A percentile compares a stretch with the other conserved stretches of the same genome.
These are phyloP conservation scores for Linnaemya tessellans DNA, from an alignment of 2,888 invertebrate species.

Conservation along the genomic window DNA sequence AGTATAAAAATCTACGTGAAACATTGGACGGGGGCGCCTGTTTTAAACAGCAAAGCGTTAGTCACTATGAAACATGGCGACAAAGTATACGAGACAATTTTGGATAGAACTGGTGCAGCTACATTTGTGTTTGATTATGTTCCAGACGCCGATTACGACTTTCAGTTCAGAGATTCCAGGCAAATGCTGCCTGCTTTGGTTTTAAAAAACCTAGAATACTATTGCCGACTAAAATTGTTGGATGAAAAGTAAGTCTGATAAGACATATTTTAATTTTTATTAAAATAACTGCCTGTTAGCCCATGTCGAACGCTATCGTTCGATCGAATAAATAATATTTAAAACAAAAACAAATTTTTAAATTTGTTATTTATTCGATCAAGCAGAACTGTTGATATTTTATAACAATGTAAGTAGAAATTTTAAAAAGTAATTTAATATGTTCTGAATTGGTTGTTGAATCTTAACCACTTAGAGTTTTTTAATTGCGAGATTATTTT, in stretches of 20 bases:
- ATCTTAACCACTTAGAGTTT: too few species aligned
- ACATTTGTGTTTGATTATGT: constrained; percentile 73
- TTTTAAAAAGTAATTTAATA: too few species aligned
- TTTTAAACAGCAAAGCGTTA: constrained; percentile 32
- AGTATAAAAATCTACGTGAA: constrained; percentile 31
- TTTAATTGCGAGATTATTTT: too few species aligned
- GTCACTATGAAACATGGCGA: constrained; percentile 43
- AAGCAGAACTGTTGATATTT: too few species aligned
- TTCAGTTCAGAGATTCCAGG: constrained; percentile 37
- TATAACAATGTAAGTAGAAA: too few species aligned
- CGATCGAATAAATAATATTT: too few species aligned
- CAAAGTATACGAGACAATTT: constrained; percentile 6
- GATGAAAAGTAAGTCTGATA: constrained; percentile 46
- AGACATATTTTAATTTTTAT: not conserved
- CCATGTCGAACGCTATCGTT: too few species aligned
- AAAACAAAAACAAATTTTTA: too few species aligned
- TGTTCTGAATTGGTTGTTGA: too few species aligned
- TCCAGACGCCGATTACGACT: constrained; percentile 71
- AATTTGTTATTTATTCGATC: too few species aligned
- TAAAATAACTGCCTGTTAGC: too few species aligned
- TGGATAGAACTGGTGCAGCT: constrained; percentile 26
- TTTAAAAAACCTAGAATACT: constrained; percentile 38
- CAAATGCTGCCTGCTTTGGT: not conserved
- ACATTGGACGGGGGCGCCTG: constrained; percentile 44
- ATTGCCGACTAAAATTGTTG: constrained; percentile 25